A percentile compares a stretch with the other conserved stretches of the same genome.
Conservation (phyloP, 2,113 vertebrate genomes). For the Hystrix cristata region DNA sequence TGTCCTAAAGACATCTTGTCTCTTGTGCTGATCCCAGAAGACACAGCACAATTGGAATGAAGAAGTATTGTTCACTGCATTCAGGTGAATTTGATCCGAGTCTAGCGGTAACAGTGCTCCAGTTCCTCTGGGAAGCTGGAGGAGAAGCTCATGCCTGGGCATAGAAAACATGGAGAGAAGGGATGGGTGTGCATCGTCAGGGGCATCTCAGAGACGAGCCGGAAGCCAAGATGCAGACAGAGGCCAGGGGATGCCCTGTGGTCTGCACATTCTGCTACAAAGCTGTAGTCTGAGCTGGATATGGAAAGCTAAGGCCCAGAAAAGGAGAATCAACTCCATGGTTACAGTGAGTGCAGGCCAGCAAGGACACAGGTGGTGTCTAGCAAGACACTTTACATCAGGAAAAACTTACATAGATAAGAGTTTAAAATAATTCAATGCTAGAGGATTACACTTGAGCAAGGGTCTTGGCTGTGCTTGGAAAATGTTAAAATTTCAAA, state of each 20-base stretch:
- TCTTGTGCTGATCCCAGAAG: neutral
- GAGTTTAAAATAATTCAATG: neutral
- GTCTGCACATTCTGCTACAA: neutral
- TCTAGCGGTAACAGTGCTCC: neutral
- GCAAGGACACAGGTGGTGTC: neutral
- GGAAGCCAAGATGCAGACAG: neutral
- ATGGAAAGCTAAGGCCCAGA: neutral
- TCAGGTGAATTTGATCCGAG: neutral
- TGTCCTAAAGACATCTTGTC: neutral
- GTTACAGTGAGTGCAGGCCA: neutral
- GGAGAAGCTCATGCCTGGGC: neutral
- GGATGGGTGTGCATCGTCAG: neutral
- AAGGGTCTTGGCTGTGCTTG: neutral
- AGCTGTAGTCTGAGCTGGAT: neutral
- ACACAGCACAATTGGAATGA: fast-evolving
- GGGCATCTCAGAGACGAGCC: neutral
- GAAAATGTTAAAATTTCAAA: neutral
- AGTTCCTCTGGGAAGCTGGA: neutral
- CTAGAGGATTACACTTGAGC: neutral
- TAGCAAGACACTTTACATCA: neutral
- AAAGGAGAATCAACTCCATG: neutral
- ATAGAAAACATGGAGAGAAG: neutral
- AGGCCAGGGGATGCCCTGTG: neutral
- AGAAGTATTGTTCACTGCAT: neutral
- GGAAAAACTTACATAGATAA: neutral